Percentiles rank a stretch among this genome's conserved stretches.
These are phyloP conservation scores for Pseudochirops corinnae DNA, from an alignment of 2,797 vertebrate species.

Conservation along the genomic window DNA sequence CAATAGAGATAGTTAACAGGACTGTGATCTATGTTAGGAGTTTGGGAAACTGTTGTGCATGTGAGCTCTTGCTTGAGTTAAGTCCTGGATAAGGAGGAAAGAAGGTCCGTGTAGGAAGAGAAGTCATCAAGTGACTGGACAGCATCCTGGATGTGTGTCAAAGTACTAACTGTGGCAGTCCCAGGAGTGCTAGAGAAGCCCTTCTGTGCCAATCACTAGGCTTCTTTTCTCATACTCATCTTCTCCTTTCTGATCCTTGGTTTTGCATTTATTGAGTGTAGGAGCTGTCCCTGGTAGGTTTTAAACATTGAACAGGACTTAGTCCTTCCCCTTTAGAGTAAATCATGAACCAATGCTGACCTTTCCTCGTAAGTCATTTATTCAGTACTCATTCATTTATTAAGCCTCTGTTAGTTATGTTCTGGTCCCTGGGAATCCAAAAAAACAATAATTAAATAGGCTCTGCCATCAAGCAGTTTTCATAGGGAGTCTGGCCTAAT, in stretches of 20 bases:
- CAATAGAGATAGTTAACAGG: background rate
- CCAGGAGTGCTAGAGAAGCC: background rate
- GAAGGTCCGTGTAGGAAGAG: background rate
- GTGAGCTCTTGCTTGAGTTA: background rate
- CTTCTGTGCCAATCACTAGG: background rate
- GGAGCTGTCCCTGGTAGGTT: background rate
- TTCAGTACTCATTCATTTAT: background rate
- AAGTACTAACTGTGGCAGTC: background rate
- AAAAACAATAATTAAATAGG: background rate
- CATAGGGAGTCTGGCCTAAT: background rate
- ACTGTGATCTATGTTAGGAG: background rate
- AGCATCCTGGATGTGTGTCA: background rate
- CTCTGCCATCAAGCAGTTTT: background rate
- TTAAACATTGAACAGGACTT: background rate
- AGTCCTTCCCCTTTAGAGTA: background rate
- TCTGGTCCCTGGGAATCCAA: background rate
- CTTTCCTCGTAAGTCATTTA: background rate
- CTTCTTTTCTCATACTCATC: background rate
- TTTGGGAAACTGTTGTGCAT: background rate
- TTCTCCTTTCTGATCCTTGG: background rate
- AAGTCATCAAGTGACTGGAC: background rate
- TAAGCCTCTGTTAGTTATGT: background rate
- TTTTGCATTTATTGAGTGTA: background rate
- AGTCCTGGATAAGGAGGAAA: background rate
- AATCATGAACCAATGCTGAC: background rate